Evolutionary conservation across 1,140 invertebrate genomes (phyloP), one percentile per base, ranked within the genome.

Genomic region (Palaemon carinicauda): DNA sequence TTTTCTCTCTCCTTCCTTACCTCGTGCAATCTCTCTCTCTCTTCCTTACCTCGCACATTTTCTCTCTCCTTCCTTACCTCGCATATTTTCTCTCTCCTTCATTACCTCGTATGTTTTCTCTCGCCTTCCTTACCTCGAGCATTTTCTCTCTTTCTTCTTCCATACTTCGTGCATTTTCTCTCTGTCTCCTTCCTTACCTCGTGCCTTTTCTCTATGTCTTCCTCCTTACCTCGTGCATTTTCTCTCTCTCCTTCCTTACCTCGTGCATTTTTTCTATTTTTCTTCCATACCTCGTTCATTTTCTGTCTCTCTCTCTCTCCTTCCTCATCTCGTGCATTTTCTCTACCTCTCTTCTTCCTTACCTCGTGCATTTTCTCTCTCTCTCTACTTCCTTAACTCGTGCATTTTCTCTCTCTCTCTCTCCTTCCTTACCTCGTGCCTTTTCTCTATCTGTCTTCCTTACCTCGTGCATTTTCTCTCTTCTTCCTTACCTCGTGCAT

Each of bases 381-480:
- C 65, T 24, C 65, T 71, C 65, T 71, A n/a, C 7, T 1, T 71
- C 65, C 2, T 31, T 19, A n/a, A n/a, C n/a, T n/a, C n/a, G n/a
- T n/a, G n/a, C n/a, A n/a, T 41, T 50, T 2, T 77, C 74, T 77
- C 74, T 77, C 74, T 77, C 74, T 77, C 74, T 77, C 74, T 77
- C 74, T 77, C 74, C 50, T 33, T 77, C 74, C 12, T 17, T 77
- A 3, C 12, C 29, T 77, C 29, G 41, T 21, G 29, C 12, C 17
- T 52, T 56, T 29, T 14, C 52, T 10, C 31, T 74, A 9, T 24
- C 65, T 14, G 1, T 24, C 50, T 27, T 19, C n/a, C 74, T 50
- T 4, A 9, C 31, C n/a, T n/a, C n/a, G n/a, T n/a, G n/a, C n/a
- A n/a, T n/a, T 7, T 14, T 41, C 74, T 15, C 31, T 21, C 74